phyloP scores from a whole-genome alignment of 2,797 vertebrate genomes.

The Pangasius larnaudii region DNA sequence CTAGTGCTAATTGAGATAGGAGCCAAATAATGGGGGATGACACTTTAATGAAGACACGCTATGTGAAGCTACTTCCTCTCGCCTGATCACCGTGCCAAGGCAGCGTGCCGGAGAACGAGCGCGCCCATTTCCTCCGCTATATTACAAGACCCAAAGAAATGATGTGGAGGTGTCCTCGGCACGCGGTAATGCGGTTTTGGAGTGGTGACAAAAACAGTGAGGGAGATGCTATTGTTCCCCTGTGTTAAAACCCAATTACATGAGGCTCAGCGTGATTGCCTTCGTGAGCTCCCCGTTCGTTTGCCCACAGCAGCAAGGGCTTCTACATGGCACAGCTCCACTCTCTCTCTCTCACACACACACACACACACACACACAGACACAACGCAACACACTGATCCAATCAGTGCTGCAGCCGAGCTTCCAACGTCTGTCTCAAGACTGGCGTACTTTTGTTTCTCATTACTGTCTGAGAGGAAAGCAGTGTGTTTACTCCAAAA shows the following conservation, averaged over 20 bases:
- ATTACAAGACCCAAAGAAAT: slow-evolving; percentile 70
- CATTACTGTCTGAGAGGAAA: slow-evolving; percentile 44
- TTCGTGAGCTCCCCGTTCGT: slow-evolving; percentile 50
- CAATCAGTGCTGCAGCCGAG: slow-evolving; percentile 27
- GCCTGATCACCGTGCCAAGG: slow-evolving; percentile 66
- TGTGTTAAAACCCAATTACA: slow-evolving; percentile 77
- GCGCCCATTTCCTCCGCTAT: slow-evolving; percentile 66
- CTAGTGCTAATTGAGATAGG: slow-evolving; percentile 83
- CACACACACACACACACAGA: background rate
- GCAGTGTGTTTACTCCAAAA: slow-evolving; percentile 23
- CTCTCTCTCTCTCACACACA: slow-evolving; percentile 12
- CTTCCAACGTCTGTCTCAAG: slow-evolving; percentile 36
- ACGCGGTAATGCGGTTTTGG: slow-evolving; percentile 75
- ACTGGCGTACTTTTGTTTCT: slow-evolving; percentile 37
- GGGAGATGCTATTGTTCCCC: slow-evolving; percentile 78
- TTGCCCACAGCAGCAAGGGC: slow-evolving; percentile 50
- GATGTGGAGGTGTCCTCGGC: slow-evolving; percentile 70
- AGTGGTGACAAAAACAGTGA: slow-evolving; percentile 74
- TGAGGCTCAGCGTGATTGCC: slow-evolving; percentile 69
- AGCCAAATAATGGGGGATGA: slow-evolving; percentile 81
- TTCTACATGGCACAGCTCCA: slow-evolving; percentile 24
- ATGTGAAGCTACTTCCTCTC: slow-evolving; percentile 75
- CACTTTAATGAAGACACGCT: slow-evolving; percentile 84
- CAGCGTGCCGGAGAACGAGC: slow-evolving; percentile 55
- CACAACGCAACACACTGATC: slow-evolving; percentile 34